Base-by-base conservation (phyloP, 2,797 vertebrate genomes). In the Denticeps clupeoides region DNA sequence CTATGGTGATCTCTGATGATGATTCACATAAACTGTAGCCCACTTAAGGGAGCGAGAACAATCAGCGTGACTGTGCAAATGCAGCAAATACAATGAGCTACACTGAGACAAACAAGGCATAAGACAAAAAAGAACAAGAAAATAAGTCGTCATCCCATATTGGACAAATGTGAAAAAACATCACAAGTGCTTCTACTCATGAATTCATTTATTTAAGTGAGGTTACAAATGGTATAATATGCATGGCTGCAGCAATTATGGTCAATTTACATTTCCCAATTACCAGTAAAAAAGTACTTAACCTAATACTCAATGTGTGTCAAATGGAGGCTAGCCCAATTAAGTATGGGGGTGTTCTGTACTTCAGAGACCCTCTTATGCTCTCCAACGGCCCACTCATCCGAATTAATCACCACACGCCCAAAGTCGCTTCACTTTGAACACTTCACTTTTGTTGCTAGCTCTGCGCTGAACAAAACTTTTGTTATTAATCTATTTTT, bases 211-310 rank as follows among this genome's bases (percentile, higher is more conserved):
- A 21, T 56, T 43, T 45, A 60, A 64, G 59, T 59, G 29, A 55
- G 60, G 45, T 59, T 56, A 61, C 37, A 47, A 59, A 57, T 68
- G 59, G 42, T 49, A 49, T 58, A 60, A 65, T 53, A 57, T 56
- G 58, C 44, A 53, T 33, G 38, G 45, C 45, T 51, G 47, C 46
- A 33, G 37, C 56, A 69, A 70, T 67, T 74, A 68, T 48, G 42
- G 51, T 52, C 62, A 42, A 71, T 74, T 70, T 69, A 44, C 59
- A 69, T 67, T 63, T 70, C 65, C 45, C 68, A 68, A 65, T 74
- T 72, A 70, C 55, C 49, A 45, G 52, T 58, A 55, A 64, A 71
- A 69, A 68, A 67, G 59, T 64, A 60, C 68, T 74, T 73, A 69
- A 73, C 68, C 67, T 64, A 71, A 70, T 69, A 64, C 64, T 59